These are phyloP conservation scores for Hirudinaria manillensis DNA, from an alignment of 2,888 invertebrate genomes.

Conservation along the genomic window DNA sequence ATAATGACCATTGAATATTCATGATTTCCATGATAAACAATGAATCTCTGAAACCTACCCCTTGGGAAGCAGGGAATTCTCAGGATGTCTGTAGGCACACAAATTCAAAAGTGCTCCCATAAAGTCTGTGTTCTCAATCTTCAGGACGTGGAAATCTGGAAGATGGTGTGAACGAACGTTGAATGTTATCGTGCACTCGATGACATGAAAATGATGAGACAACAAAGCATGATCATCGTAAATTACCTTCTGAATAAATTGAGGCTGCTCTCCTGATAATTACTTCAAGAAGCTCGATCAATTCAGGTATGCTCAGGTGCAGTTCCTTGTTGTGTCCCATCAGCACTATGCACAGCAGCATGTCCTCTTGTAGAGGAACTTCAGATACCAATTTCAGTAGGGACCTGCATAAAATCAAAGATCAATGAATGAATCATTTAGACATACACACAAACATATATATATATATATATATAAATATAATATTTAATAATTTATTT, in stretches of 20 bases:
- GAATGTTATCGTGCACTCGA: not conserved
- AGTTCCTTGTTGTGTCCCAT: conserved; percentile 68
- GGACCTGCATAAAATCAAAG: conserved; percentile 39
- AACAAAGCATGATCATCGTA: not conserved
- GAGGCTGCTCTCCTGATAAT: conserved; percentile 77
- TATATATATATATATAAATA: not conserved
- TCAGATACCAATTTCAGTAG: conserved; percentile 73
- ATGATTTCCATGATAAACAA: not conserved
- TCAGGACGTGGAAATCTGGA: conserved; percentile 49
- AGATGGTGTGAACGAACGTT: conserved; percentile 10
- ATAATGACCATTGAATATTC: not conserved
- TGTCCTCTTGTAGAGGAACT: conserved; percentile 77
- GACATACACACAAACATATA: not conserved
- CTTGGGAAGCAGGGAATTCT: conserved; percentile 77
- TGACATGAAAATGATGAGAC: too few relatives aligned
- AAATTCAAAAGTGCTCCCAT: conserved; percentile 83
- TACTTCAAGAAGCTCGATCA: conserved; percentile 78
- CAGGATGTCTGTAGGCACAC: conserved; percentile 84
- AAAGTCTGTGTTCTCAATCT: conserved; percentile 62
- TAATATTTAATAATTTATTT: not conserved
- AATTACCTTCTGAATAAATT: conserved; percentile 65
- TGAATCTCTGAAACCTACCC: conserved; percentile 60
- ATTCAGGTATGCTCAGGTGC: conserved; percentile 73
- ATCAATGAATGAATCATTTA: not conserved
- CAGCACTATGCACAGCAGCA: conserved; percentile 72